A percentile compares a stretch with the other conserved stretches of the same genome.
Evolutionary conservation across 2,888 invertebrate genomes (phyloP).

Genomic region (Hedya salicella): DNA sequence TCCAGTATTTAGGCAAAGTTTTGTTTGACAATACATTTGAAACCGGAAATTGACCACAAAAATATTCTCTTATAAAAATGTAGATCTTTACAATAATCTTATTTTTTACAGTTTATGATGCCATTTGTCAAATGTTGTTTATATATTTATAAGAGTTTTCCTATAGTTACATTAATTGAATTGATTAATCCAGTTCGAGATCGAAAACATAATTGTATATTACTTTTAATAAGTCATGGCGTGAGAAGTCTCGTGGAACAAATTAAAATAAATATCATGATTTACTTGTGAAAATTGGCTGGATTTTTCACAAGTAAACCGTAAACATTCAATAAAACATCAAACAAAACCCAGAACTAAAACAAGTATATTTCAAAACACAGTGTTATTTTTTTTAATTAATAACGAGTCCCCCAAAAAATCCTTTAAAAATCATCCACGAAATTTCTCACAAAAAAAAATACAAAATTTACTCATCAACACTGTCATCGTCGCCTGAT

Average conservation of each 20-base stretch:
- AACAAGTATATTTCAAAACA: conserved; percentile 3
- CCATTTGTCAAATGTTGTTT: conserved; percentile 3
- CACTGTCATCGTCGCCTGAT: conserved; percentile 66
- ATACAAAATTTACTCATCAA: conserved; percentile 64
- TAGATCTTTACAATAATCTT: conserved; percentile 36
- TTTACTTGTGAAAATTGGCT: conserved; percentile 73
- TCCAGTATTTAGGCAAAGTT: conserved; percentile 25
- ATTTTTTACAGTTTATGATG: conserved; percentile 8
- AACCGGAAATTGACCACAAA: conserved; percentile 50
- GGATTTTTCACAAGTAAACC: conserved; percentile 69
- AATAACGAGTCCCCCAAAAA: conserved; percentile 20
- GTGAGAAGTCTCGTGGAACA: conserved; percentile 49
- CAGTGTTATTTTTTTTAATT: conserved; percentile 14
- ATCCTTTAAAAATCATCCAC: conserved; percentile 48
- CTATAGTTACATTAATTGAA: conserved; percentile 47
- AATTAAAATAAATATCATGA: conserved; percentile 38
- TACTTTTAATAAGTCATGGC: conserved; percentile 47
- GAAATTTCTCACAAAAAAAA: conserved; percentile 51
- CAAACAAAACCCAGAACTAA: neutral
- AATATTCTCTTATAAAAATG: conserved; percentile 50
- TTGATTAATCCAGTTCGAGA: conserved; percentile 60
- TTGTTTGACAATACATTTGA: conserved; percentile 12
- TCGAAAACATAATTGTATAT: conserved; percentile 52
- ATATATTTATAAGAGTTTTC: conserved; percentile 14
- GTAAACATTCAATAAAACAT: conserved; percentile 10